These are phyloP conservation scores for Anguilla pacifica DNA, from an alignment of 2,797 vertebrate species.

Conservation along the genomic window DNA sequence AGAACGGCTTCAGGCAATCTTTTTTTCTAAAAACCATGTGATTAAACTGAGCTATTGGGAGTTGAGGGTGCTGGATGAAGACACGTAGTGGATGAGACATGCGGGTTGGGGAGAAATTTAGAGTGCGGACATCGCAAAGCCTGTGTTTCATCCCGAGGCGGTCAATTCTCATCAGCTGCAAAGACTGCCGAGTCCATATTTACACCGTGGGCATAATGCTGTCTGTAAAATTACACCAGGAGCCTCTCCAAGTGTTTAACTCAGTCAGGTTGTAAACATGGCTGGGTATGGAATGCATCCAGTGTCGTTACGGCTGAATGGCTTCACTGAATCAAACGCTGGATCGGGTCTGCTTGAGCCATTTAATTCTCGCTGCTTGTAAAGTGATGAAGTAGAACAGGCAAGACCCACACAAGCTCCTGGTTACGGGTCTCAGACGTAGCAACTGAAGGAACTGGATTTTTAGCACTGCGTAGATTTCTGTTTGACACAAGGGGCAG, in stretches of 20 bases:
- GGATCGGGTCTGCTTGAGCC: neutral
- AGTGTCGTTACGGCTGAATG: neutral
- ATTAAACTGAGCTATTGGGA: neutral
- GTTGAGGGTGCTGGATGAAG: neutral
- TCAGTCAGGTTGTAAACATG: neutral
- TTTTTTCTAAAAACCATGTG: neutral
- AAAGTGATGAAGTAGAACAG: neutral
- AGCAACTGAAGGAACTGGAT: neutral
- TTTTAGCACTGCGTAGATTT: neutral
- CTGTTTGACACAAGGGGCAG: neutral
- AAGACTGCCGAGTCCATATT: neutral
- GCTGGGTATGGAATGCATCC: neutral
- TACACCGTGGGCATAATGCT: neutral
- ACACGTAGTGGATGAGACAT: neutral
- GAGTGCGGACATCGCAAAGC: neutral
- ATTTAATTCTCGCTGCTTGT: neutral
- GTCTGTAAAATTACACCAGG: neutral
- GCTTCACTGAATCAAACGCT: neutral
- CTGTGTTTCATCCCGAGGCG: neutral
- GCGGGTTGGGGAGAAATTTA: neutral
- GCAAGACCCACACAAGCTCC: neutral
- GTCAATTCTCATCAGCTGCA: neutral
- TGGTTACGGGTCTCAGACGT: neutral
- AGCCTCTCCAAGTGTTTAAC: constrained; percentile 17
- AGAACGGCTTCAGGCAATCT: neutral